Percentiles rank a stretch among this genome's conserved stretches.
Evolutionary conservation across 2,797 vertebrate species (phyloP).

Genomic region (Buceros bicornis): DNA sequence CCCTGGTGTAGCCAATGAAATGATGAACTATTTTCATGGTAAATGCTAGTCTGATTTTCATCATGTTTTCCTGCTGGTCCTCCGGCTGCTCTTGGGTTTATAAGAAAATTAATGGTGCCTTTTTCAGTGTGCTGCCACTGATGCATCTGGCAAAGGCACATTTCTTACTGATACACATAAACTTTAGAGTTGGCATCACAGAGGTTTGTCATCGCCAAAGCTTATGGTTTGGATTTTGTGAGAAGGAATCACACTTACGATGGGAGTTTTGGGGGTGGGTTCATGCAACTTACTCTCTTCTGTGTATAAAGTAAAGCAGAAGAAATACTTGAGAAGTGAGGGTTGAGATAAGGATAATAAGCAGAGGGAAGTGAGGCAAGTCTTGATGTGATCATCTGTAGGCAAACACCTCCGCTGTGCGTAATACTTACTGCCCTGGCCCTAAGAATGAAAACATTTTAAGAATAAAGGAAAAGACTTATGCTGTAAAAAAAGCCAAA

Average conservation of each 20-base stretch:
- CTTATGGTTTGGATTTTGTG: neutral
- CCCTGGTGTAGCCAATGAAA: neutral
- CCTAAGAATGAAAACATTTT: neutral
- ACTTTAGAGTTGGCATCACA: neutral
- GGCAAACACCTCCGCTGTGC: neutral
- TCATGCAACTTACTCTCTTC: neutral
- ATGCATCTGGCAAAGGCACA: neutral
- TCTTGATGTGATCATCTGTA: neutral
- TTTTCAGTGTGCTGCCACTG: neutral
- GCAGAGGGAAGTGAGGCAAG: neutral
- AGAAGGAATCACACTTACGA: fast-evolving
- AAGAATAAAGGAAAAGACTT: neutral
- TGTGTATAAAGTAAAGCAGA: neutral
- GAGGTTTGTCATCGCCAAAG: neutral
- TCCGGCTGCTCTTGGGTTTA: neutral
- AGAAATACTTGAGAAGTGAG: neutral
- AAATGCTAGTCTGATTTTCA: neutral
- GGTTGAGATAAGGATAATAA: neutral
- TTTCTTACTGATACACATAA: fast-evolving
- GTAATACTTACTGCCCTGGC: neutral
- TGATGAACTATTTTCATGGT: neutral
- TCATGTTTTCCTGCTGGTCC: neutral
- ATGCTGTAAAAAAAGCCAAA: neutral
- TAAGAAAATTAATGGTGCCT: neutral
- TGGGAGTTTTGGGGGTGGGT: neutral